phyloP scores from a whole-genome alignment of 2,797 vertebrate genomes.

The Clarias laeviceps region DNA sequence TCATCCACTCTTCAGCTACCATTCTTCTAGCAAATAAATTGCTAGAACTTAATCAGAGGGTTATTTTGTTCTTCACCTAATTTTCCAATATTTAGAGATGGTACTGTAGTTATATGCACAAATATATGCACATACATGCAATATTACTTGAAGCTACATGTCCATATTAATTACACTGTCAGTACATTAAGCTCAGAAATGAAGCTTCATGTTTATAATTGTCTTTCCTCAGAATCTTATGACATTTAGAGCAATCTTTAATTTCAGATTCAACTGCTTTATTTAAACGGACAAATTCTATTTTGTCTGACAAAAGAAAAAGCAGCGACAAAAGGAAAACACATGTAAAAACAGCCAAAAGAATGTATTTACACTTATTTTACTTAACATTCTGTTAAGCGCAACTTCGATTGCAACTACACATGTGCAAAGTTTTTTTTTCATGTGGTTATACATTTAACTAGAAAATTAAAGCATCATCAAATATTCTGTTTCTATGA shows the following conservation, averaged over 20 bases:
- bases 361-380: neutral
- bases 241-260: neutral
- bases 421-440: neutral
- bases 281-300: neutral
- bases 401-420: neutral
- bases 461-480: neutral
- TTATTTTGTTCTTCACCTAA: too few relatives aligned
- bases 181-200: too few relatives aligned
- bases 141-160: too few relatives aligned
- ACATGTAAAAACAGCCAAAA: neutral
- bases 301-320: neutral
- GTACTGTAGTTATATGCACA: too few relatives aligned
- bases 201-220: neutral
- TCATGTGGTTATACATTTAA: neutral
- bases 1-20: too few relatives aligned
- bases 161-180: too few relatives aligned
- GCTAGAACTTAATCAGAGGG: too few relatives aligned
- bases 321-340: neutral
- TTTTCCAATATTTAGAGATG: too few relatives aligned
- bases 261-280: neutral
- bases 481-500: neutral
- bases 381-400: neutral
- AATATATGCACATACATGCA: too few relatives aligned
- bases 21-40: too few relatives aligned
- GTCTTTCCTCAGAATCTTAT: neutral